Evolutionary conservation across 2,888 invertebrate species (phyloP).

Genomic region (Ecliptopera silaceata): DNA sequence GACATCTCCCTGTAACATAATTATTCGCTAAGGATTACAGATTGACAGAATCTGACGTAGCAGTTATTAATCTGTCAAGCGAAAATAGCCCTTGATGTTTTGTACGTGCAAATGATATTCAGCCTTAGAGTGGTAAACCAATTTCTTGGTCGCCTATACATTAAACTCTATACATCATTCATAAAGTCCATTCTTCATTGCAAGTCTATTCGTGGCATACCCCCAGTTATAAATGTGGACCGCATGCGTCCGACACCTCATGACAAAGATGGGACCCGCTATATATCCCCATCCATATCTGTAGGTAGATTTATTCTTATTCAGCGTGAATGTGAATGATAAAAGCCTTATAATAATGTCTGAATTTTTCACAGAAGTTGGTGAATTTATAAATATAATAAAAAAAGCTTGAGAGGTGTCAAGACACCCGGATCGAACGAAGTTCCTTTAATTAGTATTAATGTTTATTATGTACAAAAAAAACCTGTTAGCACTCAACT

Average conservation of each 20-base stretch:
- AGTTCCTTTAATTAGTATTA: too few relatives aligned
- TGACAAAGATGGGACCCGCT: conserved; percentile 30
- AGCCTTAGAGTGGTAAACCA: too few relatives aligned
- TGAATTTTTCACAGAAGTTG: conserved; percentile 12
- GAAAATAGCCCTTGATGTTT: too few relatives aligned
- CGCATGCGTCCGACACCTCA: conserved; percentile 37
- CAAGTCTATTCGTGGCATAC: neutral
- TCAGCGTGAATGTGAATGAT: conserved; percentile 16
- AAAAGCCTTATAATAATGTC: conserved; percentile 22
- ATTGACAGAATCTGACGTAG: too few relatives aligned
- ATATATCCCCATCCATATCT: conserved; percentile 14
- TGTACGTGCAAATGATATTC: too few relatives aligned
- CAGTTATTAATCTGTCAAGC: too few relatives aligned
- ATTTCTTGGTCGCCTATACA: too few relatives aligned
- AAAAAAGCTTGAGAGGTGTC: too few relatives aligned
- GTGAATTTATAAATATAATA: conserved; percentile 2
- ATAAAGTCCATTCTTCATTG: neutral
- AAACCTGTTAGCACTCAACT: too few relatives aligned
- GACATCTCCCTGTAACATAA: too few relatives aligned
- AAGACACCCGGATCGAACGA: neutral
- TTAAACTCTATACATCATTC: neutral
- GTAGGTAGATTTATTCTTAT: conserved; percentile 21
- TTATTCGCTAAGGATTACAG: too few relatives aligned
- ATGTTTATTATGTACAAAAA: too few relatives aligned
- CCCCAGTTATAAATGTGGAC: conserved; percentile 34